phyloP scores from a whole-genome alignment of 2,113 vertebrate genomes.

The Plectropomus leopardus region DNA sequence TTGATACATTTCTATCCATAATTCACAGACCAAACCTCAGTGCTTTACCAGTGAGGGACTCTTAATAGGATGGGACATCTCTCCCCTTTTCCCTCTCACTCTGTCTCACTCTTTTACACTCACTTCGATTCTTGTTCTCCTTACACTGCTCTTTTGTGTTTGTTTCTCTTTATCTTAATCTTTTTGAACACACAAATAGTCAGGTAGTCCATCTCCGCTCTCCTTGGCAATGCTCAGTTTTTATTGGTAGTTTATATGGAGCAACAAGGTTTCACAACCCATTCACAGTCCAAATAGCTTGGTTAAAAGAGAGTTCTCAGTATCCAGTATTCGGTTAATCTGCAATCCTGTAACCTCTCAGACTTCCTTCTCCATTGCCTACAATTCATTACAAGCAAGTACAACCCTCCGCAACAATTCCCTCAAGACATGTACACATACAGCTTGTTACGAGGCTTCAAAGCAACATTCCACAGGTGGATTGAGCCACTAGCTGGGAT shows the following conservation, averaged over 20 bases:
- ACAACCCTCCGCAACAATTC: background rate
- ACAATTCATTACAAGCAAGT: background rate
- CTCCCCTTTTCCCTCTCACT: slow-evolving; percentile 33
- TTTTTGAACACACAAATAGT: slow-evolving; percentile 1
- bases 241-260: background rate
- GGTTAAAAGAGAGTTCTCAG: background rate
- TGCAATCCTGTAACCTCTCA: background rate
- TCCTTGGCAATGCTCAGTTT: background rate
- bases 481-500: background rate
- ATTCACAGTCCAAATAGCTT: slow-evolving; percentile 19
- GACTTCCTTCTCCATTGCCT: background rate
- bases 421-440: background rate
- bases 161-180: background rate
- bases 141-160: background rate
- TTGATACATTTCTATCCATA: slow-evolving; percentile 80
- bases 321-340: slow-evolving; percentile 4
- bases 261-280: background rate
- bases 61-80: slow-evolving; percentile 55
- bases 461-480: background rate
- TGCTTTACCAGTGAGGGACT: slow-evolving; percentile 56
- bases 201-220: background rate
- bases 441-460: background rate
- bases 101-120: background rate
- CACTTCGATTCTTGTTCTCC: background rate
- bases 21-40: slow-evolving; percentile 77